A percentile compares a stretch with the other conserved stretches of the same genome.
These are phyloP conservation scores for Marmota flaviventris DNA, from an alignment of 2,113 vertebrate species.

Conservation along the genomic window DNA sequence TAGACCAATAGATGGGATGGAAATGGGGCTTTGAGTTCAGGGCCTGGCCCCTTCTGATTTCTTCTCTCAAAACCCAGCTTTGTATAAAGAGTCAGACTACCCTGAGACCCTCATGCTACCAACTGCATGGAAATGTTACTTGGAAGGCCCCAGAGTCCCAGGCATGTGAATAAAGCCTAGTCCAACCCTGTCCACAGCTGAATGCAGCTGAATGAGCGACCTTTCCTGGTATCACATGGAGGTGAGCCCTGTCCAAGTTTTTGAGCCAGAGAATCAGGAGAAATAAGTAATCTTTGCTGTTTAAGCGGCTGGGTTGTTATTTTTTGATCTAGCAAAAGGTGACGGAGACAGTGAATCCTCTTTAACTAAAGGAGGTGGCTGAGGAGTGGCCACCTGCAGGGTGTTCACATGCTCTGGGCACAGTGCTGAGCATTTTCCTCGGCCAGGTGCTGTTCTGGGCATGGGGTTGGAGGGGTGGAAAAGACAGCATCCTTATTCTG, in stretches of 20 bases:
- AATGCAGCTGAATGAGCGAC: background rate
- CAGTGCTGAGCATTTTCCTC: background rate
- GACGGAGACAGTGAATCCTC: background rate
- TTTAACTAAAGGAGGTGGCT: background rate
- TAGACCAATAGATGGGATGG: background rate
- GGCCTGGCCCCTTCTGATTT: background rate
- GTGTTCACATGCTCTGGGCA: background rate
- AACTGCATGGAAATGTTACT: background rate
- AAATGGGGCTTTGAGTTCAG: background rate
- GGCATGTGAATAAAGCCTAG: background rate
- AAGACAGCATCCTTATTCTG: background rate
- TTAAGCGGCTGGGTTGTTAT: background rate
- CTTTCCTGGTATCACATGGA: background rate
- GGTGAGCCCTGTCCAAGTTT: background rate
- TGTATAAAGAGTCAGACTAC: background rate
- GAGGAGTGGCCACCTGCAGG: background rate
- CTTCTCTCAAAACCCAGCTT: background rate
- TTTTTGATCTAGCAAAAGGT: background rate
- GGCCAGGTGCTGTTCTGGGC: background rate
- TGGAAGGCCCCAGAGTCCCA: background rate
- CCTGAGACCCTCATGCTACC: background rate
- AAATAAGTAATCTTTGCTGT: background rate
- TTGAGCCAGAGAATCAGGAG: background rate
- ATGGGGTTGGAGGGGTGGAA: background rate
- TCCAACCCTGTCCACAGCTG: background rate